Evolutionary conservation across 2,888 invertebrate species (phyloP).

Genomic region (Apodemia mormo): DNA sequence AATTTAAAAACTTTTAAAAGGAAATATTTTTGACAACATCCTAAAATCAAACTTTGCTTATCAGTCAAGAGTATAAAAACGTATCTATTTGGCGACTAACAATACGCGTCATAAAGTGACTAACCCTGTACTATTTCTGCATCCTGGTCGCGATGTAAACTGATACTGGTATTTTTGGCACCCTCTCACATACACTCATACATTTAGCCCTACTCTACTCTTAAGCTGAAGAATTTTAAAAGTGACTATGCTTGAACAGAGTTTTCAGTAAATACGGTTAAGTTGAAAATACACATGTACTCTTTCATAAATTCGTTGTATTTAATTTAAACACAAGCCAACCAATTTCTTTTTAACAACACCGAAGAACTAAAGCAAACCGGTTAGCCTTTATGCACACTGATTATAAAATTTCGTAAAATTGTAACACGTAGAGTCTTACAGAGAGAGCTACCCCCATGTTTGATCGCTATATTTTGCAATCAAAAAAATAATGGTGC

Average conservation of each 20-base stretch:
- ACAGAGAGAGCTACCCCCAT: too few species aligned
- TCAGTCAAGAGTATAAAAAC: neutral
- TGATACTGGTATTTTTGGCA: neutral
- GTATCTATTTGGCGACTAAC: neutral
- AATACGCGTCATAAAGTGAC: slow-evolving; percentile 43
- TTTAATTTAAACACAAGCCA: neutral
- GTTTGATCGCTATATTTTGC: too few species aligned
- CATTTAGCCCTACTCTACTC: neutral
- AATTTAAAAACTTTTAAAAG: too few species aligned
- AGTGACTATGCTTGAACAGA: neutral
- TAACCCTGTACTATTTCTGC: slow-evolving; percentile 60
- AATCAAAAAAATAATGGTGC: too few species aligned
- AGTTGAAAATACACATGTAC: neutral
- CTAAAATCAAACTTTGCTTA: neutral
- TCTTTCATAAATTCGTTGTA: neutral
- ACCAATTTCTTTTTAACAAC: too few species aligned
- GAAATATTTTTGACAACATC: neutral
- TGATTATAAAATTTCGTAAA: neutral
- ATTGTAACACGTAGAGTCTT: too few species aligned
- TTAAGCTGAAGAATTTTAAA: neutral
- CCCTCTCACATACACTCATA: neutral
- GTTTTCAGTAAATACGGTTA: neutral
- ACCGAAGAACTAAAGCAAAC: too few species aligned
- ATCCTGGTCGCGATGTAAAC: slow-evolving; percentile 2
- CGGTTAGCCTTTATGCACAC: too few species aligned